Conservation (phyloP, 2,888 invertebrate species). For the Philhelius pedissequus region DNA sequence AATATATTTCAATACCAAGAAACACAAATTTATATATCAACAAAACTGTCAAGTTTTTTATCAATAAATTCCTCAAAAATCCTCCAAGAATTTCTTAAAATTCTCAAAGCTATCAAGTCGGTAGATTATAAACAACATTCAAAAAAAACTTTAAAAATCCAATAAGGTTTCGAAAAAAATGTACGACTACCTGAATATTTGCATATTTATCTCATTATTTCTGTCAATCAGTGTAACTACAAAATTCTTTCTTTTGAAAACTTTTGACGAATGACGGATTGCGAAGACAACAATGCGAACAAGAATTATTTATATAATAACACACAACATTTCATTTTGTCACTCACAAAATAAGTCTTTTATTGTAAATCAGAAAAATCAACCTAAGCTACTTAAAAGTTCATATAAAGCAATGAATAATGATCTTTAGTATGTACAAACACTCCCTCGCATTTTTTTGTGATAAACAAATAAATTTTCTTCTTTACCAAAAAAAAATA, state of each 20-base stretch:
- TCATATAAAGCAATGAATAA: neutral
- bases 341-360: slow-evolving; percentile 4
- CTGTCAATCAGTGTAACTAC: neutral
- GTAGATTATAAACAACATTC: neutral
- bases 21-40: neutral
- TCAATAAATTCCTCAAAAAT: neutral
- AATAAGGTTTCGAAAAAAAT: neutral
- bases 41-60: neutral
- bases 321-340: slow-evolving; percentile 4
- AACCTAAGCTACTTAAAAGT: neutral
- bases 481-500: neutral
- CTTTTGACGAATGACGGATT: neutral
- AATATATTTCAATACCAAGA: neutral
- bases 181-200: neutral
- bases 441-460: slow-evolving; percentile 31
- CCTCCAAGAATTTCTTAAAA: neutral
- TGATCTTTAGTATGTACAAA: neutral
- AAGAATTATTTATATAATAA: neutral
- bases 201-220: neutral
- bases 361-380: slow-evolving; percentile 5
- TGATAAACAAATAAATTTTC: neutral
- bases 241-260: neutral
- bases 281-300: neutral
- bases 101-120: neutral
- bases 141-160: neutral